Base-by-base conservation (phyloP, 2,113 vertebrate species). In the Protobothrops mucrosquamatus region DNA sequence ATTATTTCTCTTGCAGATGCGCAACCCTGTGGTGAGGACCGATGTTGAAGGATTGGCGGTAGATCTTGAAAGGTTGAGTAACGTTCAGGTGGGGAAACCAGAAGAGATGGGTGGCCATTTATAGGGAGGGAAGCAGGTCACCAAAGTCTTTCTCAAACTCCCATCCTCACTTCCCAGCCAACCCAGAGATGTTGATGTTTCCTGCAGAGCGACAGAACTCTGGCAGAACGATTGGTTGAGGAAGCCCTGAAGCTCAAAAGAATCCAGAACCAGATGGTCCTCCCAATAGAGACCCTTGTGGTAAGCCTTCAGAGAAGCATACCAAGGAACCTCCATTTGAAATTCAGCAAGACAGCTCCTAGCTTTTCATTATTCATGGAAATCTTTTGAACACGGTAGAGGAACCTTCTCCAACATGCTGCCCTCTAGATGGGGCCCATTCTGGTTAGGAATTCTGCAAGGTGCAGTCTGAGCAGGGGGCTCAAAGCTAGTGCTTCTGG, bases 21-120 rank as follows among this genome's bases (percentile, higher is more conserved):
- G 94, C 91, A 97, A 93, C 51, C 97, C 97, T 0, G 91, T 97
- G 92, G 95, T 98, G 92, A 96, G 93, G 90, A 96, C 81, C 1
- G 93, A 93, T 7, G 1, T 97, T 26, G 89, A 95, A 0, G 92
- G 92, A 39, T 51, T 98, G 92, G 96, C 95, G 0, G 92, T 85
- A 57, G 95, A 90, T 29, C 95, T 98, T 0, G 96, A 97, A 39
- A 92, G 54, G 74, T 94, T 98, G 94, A 95, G 95, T 43, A 96
- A 94, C 7, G 93, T 96, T 56, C 98, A 98, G 94, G 98, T 98
- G 11, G 7, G 69, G 9, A 51, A 51, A 61, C 34, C 20, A n/a
- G 22, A 14, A 6, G 48, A 20, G 3, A 48, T 10, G 14, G 26
- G 20, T 3, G 6, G n/a, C 2, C 55, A 9, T 23, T 0, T 1